Base-by-base conservation (phyloP, 1,140 invertebrate genomes). In the Formica exsecta region DNA sequence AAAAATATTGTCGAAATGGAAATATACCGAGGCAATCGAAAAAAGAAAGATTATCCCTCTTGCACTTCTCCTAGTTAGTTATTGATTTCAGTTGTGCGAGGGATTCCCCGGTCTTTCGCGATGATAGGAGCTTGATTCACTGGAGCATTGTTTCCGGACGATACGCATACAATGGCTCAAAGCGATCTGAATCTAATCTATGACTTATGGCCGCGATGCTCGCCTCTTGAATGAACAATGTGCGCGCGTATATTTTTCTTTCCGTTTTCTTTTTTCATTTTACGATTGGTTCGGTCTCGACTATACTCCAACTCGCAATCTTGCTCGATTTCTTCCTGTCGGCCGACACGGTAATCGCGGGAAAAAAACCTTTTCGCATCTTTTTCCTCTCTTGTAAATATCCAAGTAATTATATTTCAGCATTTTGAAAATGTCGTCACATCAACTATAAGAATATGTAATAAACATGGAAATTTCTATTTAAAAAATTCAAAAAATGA, bases 141-240 rank as follows among this genome's bases (percentile, higher is more conserved):
- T 92, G 91, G 85, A 87, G 88, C 88, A 93, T 93, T 93, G 91
- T 93, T 89, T 92, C 64, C 36, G 77, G 9, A 75, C 85, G 88
- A 93, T 92, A 91, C 91, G 92, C 92, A 92, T 92, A 92, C 92
- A 93, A 93, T 93, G 89, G 73, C 86, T 85, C 86, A 90, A 89
- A 92, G 83, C 91, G 92, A 93, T 93, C 90, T 87, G 86, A 92
- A 90, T 92, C 92, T 92, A 92, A 93, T 92, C 91, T 92, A 92
- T 92, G 90, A 92, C 89, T 92, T 93, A 93, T 90, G 87, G 86
- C 68, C 79, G 85, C 75, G 74, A 86, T 79, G 84, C 61, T 91
- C 74, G 85, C 81, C 87, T 84, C 80, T 89, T 91, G 90, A 92
- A 89, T 92, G 89, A 92, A 92, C 87, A 92, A 92, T 92, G 87